Conservation (phyloP, 2,888 invertebrate species). For the Endomychus coccineus region DNA sequence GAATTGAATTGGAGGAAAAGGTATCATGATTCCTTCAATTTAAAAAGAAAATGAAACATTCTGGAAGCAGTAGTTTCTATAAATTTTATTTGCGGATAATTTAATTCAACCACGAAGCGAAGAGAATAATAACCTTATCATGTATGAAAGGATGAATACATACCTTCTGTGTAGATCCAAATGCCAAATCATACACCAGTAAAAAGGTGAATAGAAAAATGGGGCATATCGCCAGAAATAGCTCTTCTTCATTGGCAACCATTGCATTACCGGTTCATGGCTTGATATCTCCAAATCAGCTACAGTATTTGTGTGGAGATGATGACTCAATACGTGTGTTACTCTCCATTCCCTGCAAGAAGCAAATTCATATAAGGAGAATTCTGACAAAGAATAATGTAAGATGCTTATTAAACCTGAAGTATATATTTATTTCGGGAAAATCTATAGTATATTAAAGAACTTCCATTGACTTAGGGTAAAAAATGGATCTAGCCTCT, state of each 20-base stretch:
- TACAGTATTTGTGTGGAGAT: constrained; percentile 68
- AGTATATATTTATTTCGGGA: no score
- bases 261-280: constrained; percentile 58
- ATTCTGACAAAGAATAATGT: no score
- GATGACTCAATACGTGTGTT: constrained; percentile 70
- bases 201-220: constrained; percentile 46
- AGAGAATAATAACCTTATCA: not conserved
- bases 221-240: constrained; percentile 47
- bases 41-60: not conserved
- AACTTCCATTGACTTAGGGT: no score
- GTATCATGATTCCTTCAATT: no score
- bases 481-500: no score
- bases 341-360: constrained; percentile 65
- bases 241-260: constrained; percentile 54
- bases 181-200: constrained; percentile 35
- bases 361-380: no score
- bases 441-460: no score
- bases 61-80: no score
- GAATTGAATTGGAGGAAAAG: no score
- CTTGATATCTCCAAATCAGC: constrained; percentile 65
- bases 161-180: constrained; percentile 45
- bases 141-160: constrained; percentile 23
- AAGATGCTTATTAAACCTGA: no score
- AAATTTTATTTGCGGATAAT: no score
- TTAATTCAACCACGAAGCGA: not conserved